phyloP scores from a whole-genome alignment of 1,140 invertebrate species.

The Apis florea region DNA sequence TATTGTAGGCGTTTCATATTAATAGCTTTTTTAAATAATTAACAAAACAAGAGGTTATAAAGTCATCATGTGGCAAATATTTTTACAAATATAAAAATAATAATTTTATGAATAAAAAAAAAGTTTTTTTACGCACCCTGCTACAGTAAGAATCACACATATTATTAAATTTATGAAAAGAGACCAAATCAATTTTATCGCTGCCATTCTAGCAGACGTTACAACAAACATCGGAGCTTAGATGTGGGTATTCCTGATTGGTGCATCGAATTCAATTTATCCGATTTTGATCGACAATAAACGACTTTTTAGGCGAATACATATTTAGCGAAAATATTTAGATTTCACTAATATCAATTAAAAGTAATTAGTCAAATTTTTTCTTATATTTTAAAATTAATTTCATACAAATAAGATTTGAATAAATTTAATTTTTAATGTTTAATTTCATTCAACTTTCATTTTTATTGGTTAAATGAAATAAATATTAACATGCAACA shows the following conservation, averaged over 20 bases:
- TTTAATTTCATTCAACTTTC: background rate
- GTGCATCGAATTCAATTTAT: conserved; percentile 41
- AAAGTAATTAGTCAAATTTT: background rate
- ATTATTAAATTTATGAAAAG: conserved; percentile 75
- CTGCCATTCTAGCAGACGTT: conserved; percentile 79
- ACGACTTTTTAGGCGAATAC: background rate
- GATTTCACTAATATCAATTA: too few relatives aligned
- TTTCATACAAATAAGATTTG: background rate
- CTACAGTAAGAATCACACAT: conserved; percentile 65
- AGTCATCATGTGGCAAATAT: conserved; percentile 13
- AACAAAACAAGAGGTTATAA: conserved; percentile 32
- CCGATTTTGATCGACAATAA: conserved; percentile 1
- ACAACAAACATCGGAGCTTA: conserved; percentile 59
- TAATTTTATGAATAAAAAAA: conserved; percentile 5
- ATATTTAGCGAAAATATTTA: conserved; percentile 2
- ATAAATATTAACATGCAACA: background rate
- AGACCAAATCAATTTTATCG: conserved; percentile 67
- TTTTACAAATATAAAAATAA: background rate
- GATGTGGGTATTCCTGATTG: conserved; percentile 76
- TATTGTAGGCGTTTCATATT: background rate
- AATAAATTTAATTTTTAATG: background rate
- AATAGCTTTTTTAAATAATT: background rate
- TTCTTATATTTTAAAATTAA: background rate
- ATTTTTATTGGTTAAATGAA: background rate
- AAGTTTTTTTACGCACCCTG: conserved; percentile 68